Percentiles rank a stretch among this genome's conserved stretches.
Evolutionary conservation across 2,888 invertebrate genomes (phyloP).

Genomic region (Seira sanloemensis): DNA sequence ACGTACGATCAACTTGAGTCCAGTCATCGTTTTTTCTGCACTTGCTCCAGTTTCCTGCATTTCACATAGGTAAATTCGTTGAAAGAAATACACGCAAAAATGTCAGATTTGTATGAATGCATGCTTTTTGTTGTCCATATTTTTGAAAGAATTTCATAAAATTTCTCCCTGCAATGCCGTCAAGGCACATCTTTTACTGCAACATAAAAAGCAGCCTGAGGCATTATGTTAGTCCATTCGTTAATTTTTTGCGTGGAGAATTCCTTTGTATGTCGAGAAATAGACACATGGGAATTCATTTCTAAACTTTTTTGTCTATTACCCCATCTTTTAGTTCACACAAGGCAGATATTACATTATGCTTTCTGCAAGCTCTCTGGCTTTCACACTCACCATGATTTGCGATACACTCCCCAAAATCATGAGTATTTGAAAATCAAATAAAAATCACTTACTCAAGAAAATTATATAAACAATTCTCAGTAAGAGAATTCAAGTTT

Average conservation of each 20-base stretch:
- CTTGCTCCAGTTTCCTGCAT: no score
- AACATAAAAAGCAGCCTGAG: constrained; percentile 72
- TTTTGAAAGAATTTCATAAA: constrained; percentile 35
- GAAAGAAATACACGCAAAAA: neutral
- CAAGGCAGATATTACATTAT: constrained; percentile 47
- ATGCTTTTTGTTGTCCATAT: constrained; percentile 56
- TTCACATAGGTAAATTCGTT: no score
- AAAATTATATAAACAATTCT: no score
- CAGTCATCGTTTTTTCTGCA: no score
- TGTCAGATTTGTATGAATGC: constrained; percentile 47
- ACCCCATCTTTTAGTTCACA: constrained; percentile 3
- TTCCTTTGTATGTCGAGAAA: constrained; percentile 59
- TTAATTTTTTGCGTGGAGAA: constrained; percentile 60
- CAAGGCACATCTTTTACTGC: constrained; percentile 71
- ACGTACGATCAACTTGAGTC: neutral
- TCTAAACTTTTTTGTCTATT: constrained; percentile 32
- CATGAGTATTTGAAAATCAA: no score
- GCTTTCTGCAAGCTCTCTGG: constrained; percentile 55
- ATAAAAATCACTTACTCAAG: no score
- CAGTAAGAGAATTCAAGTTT: no score
- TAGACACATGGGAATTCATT: constrained; percentile 59
- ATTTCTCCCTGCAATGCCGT: constrained; percentile 59
- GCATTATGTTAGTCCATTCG: constrained; percentile 64
- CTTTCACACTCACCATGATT: neutral
- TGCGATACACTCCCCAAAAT: no score